Base-by-base conservation (phyloP, 2,888 invertebrate genomes). In the Emmelina monodactyla region DNA sequence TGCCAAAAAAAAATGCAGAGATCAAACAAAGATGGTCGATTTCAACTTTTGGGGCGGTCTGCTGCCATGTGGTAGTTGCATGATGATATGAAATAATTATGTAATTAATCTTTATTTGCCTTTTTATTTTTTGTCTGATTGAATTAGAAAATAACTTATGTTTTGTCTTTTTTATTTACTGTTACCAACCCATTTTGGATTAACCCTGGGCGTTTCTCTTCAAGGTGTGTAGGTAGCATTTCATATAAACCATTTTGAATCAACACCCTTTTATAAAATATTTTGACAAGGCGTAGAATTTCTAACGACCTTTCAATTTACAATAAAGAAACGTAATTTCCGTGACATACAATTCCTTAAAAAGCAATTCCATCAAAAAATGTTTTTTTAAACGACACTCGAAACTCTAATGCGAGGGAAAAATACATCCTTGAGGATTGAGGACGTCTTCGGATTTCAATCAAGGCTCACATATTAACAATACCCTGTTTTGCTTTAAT, bases 401-500 rank as follows among this genome's bases (percentile, higher is more conserved):
- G 51, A 63, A 52, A 45, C 53, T 41, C 47, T 41, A 40, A 38
- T 37, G 37, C 36, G 40, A 16, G 38, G 38, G 43, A 60, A 65
- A 67, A 68, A 62, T 53, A 44, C 52, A 49, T 55, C 60, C 62
- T 65, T 45, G 46, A 64, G 61, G 55, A 62, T n/a, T n/a, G n/a
- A n/a, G n/a, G n/a, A n/a, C n/a, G n/a, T 53, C 62, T 63, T 69
- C 62, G 62, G 59, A 70, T 75, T 79, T 75, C 78, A 78, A 76
- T 76, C 75, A 76, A 61, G 53, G 42, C 58, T 13, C 56, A 64
- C 72, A 69, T 69, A 72, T 69, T 70, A 69, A 61, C 58, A 42
- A 65, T 63, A 69, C 70, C 63, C 65, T 78, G 76, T 79, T 79
- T 75, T 76, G 76, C 78, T 66, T 76, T 68, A 67, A 73, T 79